Percentiles rank a stretch among this genome's conserved stretches.
Conservation (phyloP, 2,888 invertebrate species). For the Eubasilissa splendida region DNA sequence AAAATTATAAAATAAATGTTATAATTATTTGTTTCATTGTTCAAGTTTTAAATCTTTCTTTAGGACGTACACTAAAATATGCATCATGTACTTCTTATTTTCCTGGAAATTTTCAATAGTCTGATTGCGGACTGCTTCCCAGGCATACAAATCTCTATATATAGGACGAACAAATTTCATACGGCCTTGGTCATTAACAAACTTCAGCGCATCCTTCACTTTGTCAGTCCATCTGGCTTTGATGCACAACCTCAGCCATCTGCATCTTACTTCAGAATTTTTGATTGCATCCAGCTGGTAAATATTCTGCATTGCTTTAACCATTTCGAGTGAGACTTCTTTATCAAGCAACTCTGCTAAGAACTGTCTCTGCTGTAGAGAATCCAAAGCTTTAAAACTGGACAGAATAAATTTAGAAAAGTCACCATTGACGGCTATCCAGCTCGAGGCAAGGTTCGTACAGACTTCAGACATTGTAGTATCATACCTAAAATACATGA, state of each 20-base stretch:
- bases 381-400: conserved; percentile 74
- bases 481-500: conserved; percentile 74
- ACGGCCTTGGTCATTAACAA: conserved; percentile 88
- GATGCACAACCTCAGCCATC: conserved; percentile 86
- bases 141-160: conserved; percentile 86
- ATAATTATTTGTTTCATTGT: conserved; percentile 14
- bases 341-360: conserved; percentile 78
- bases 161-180: conserved; percentile 94
- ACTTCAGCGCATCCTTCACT: conserved; percentile 79
- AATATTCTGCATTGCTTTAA: conserved; percentile 74
- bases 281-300: conserved; percentile 78
- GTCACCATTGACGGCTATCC: conserved; percentile 70
- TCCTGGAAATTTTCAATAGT: conserved; percentile 83
- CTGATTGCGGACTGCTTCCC: conserved; percentile 79
- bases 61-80: conserved; percentile 81
- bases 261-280: conserved; percentile 86
- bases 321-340: conserved; percentile 68
- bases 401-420: conserved; percentile 67
- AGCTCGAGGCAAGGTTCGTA: conserved; percentile 71
- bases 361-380: conserved; percentile 80
- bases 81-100: conserved; percentile 87
- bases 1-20: conserved; percentile 3
- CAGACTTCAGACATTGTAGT: conserved; percentile 77
- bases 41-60: conserved; percentile 82
- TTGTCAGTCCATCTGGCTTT: conserved; percentile 79